Percentiles rank a stretch among this genome's conserved stretches.
These are phyloP conservation scores for Porites evermanni DNA, from an alignment of 92 coral and sea anemone genomes.

Conservation along the genomic window DNA sequence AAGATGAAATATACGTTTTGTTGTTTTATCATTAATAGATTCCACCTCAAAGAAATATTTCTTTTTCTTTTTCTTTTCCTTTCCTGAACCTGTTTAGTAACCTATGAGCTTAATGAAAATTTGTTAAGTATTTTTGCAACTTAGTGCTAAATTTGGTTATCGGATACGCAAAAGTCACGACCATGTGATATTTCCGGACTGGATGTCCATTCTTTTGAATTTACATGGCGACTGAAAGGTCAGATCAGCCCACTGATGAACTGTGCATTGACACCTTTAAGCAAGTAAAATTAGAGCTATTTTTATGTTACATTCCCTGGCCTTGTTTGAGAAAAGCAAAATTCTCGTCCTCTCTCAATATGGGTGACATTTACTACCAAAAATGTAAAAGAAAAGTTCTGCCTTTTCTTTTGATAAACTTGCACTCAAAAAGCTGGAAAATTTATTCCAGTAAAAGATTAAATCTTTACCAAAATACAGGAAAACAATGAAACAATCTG, in stretches of 20 bases:
- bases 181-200: constrained; percentile 23
- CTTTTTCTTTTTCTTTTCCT: too few relatives aligned
- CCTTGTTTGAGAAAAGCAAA: background rate
- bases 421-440: constrained; percentile 21
- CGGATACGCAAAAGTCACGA: background rate
- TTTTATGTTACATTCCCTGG: background rate
- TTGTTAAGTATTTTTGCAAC: background rate
- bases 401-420: background rate
- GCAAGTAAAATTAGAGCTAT: background rate
- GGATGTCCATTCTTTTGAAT: background rate
- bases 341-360: background rate
- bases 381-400: too few relatives aligned
- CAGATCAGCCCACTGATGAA: too few relatives aligned
- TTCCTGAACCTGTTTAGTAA: background rate
- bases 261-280: background rate
- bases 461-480: constrained; percentile 17
- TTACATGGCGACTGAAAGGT: constrained; percentile 6
- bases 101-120: background rate
- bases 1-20: background rate
- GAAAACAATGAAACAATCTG: constrained; percentile 31
- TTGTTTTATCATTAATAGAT: background rate
- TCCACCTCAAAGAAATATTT: background rate
- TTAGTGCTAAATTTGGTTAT: constrained; percentile 3
- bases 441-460: constrained; percentile 30
- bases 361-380: background rate